Conservation (phyloP, 2,113 vertebrate genomes). For the Misgurnus anguillicaudatus region DNA sequence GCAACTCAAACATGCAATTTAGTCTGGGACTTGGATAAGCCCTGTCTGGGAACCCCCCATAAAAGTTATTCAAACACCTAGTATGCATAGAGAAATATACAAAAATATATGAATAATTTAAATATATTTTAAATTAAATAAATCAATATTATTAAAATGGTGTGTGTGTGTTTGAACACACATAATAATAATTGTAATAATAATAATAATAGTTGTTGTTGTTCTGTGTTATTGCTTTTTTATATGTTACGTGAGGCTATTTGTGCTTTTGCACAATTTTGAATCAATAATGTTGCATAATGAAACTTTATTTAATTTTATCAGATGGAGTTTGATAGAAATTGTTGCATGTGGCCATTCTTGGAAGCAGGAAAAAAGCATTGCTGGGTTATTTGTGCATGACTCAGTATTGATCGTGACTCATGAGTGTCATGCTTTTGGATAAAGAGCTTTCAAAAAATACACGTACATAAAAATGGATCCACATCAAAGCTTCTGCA, state of each 20-base stretch:
- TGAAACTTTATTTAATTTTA: not conserved
- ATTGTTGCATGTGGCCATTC: not conserved
- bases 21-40: too few species aligned
- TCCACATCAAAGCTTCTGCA: slow-evolving; percentile 6
- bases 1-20: too few species aligned
- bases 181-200: too few species aligned
- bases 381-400: slow-evolving; percentile 2
- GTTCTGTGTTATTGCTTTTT: too few species aligned
- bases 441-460: slow-evolving; percentile 32
- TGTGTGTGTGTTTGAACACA: too few species aligned
- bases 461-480: slow-evolving; percentile 4
- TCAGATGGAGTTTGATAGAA: not conserved
- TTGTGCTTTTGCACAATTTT: not conserved
- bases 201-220: too few species aligned
- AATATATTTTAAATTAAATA: too few species aligned
- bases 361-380: slow-evolving; percentile 9
- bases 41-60: too few species aligned
- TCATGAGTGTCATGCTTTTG: slow-evolving; percentile 38
- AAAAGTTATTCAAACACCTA: too few species aligned
- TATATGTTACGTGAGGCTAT: not conserved
- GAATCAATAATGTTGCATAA: not conserved
- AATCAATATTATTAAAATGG: too few species aligned
- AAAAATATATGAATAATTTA: too few species aligned
- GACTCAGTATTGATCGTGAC: slow-evolving; percentile 45
- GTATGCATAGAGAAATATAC: too few species aligned